Evolutionary conservation across 2,888 invertebrate genomes (phyloP).

Genomic region (Aphodius sticticus): DNA sequence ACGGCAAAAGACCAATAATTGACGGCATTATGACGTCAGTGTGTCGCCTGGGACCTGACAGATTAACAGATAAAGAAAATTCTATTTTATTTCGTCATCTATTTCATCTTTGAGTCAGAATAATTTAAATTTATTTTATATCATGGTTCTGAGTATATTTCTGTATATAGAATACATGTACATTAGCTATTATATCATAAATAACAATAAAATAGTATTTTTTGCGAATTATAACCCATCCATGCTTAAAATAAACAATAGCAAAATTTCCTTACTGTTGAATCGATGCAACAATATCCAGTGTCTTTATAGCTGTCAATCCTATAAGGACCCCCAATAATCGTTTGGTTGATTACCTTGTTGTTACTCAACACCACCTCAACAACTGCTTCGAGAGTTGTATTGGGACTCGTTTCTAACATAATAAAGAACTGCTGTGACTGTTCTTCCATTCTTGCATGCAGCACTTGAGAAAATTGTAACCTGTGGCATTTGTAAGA

Average conservation of each 20-base stretch:
- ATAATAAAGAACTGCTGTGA: slow-evolving; percentile 67
- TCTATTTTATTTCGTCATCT: too few relatives aligned
- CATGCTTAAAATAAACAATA: background rate
- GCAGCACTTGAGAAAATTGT: slow-evolving; percentile 48
- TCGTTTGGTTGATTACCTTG: background rate
- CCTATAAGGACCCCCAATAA: background rate
- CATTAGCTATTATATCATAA: too few relatives aligned
- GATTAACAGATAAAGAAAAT: too few relatives aligned
- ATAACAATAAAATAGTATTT: too few relatives aligned
- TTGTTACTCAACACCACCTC: slow-evolving; percentile 41
- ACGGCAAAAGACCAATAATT: too few relatives aligned
- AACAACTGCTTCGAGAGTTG: slow-evolving; percentile 76
- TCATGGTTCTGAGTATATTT: too few relatives aligned
- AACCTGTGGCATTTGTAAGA: slow-evolving; percentile 51
- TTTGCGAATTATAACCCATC: too few relatives aligned
- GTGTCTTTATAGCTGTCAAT: background rate
- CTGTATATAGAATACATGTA: too few relatives aligned
- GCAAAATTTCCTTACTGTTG: background rate
- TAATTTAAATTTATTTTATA: too few relatives aligned
- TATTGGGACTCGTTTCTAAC: slow-evolving; percentile 71
- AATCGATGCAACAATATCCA: background rate
- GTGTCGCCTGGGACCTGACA: too few relatives aligned
- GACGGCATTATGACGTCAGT: too few relatives aligned
- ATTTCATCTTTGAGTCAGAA: too few relatives aligned
- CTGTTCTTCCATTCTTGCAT: slow-evolving; percentile 46